phyloP scores from a whole-genome alignment of 1,140 invertebrate species.

The Ephestia elutella region DNA sequence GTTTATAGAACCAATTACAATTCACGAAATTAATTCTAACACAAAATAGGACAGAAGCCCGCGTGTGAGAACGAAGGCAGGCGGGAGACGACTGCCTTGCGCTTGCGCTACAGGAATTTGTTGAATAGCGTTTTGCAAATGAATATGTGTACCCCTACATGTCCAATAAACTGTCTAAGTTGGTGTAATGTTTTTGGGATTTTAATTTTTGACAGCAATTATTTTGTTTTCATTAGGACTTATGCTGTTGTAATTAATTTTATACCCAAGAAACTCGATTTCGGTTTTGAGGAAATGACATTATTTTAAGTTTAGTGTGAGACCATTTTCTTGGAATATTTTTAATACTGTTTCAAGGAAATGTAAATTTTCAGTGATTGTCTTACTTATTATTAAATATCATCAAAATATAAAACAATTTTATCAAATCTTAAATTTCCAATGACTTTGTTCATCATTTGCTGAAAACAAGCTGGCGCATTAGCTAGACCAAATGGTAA shows the following conservation, averaged over 20 bases:
- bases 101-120: too few species aligned
- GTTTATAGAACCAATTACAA: too few species aligned
- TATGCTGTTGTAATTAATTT: slow-evolving; percentile 15
- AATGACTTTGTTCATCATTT: slow-evolving; percentile 22
- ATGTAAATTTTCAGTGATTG: slow-evolving; percentile 16
- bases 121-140: too few species aligned
- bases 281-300: slow-evolving; percentile 16
- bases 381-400: too few species aligned
- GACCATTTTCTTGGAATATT: slow-evolving; percentile 14
- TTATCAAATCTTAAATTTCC: slow-evolving; percentile 14
- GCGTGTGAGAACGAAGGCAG: too few species aligned
- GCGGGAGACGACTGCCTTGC: too few species aligned
- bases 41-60: too few species aligned
- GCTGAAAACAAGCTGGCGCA: slow-evolving; percentile 21
- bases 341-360: slow-evolving; percentile 14
- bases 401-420: slow-evolving; percentile 27
- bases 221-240: slow-evolving; percentile 16
- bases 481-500: slow-evolving; percentile 28
- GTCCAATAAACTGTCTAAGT: too few species aligned
- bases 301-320: slow-evolving; percentile 18
- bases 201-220: too few species aligned
- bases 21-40: too few species aligned
- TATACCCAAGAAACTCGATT: slow-evolving; percentile 19
- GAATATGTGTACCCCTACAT: too few species aligned
- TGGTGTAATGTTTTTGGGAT: too few species aligned